Base-by-base conservation (phyloP, 2,797 vertebrate genomes). In the Silurus aristotelis region DNA sequence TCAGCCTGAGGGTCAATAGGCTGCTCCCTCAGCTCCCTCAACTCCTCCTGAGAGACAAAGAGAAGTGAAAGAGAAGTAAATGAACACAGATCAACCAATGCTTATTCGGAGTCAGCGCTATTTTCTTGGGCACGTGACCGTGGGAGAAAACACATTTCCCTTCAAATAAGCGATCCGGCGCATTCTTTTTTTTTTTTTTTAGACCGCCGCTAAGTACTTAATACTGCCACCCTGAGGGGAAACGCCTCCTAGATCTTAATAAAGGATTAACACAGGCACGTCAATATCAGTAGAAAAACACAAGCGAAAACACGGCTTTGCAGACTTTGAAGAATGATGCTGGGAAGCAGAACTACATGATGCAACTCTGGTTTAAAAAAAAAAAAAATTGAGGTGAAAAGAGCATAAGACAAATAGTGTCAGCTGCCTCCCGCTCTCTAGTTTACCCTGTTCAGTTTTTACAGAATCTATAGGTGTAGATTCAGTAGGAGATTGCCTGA, bases 1-100 rank as follows among this genome's bases (percentile, higher is more conserved):
- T 99, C 97, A 4, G 95, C 97, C 90, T 97, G 96, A 83, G 98
- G 98, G 94, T 99, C 97, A 22, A 93, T 93, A 85, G 97, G 96
- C 87, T 97, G 96, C 92, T 99, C 97, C 91, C 96, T 94, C 83
- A 97, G 91, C 91, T 99, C 98, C 91, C 97, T 93, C 88, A 98
- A 92, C 89, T 99, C 98, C 92, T 99, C 98, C 98, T 99, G 92
- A 25, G 90, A 77, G 60, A 76, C 1, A 52, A 12, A 20, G 64
- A 83, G 17, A 73, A 15, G 52, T 63, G 1, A 27, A n/a, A 75
- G 7, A 55, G 6, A 1, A 15, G 14, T 19, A 20, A 83, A 60
- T 38, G n/a, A 85, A 27, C 22, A 46, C 31, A 22, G 27, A 80
- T 60, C 79, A 79, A 25, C 6, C n/a, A 84, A 76, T 68, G 22